A percentile compares a stretch with the other conserved stretches of the same genome.
These are phyloP conservation scores for Gracilinanus agilis DNA, from an alignment of 2,113 vertebrate genomes.

Conservation along the genomic window DNA sequence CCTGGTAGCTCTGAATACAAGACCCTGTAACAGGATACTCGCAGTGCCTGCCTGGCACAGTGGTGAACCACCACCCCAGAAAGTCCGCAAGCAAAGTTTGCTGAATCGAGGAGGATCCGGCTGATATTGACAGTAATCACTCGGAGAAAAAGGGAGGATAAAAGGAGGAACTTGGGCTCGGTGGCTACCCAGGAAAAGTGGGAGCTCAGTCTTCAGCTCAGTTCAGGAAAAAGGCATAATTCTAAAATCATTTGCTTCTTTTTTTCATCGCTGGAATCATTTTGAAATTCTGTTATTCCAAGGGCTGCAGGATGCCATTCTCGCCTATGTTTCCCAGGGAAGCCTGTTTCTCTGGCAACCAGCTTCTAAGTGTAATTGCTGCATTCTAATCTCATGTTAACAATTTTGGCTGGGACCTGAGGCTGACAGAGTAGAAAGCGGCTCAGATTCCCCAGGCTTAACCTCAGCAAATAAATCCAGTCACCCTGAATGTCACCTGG, in stretches of 20 bases:
- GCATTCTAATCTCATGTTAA: slow-evolving; percentile 56
- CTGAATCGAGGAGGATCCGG: background rate
- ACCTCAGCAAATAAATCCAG: slow-evolving; percentile 14
- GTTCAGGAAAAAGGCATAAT: background rate
- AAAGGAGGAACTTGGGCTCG: background rate
- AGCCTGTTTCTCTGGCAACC: slow-evolving; percentile 76
- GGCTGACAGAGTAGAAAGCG: background rate
- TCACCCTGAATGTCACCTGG: background rate
- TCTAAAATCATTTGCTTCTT: background rate
- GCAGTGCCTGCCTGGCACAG: background rate
- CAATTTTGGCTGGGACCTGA: slow-evolving; percentile 55
- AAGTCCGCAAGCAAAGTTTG: background rate
- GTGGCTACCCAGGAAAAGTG: background rate
- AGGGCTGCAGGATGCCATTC: slow-evolving; percentile 60
- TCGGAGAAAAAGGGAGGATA: background rate
- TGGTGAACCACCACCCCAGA: background rate
- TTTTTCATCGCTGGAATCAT: rapidly evolving
- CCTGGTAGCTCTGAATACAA: background rate
- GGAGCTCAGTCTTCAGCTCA: background rate
- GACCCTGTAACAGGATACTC: background rate
- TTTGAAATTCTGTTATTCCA: slow-evolving; percentile 63
- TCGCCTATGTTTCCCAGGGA: slow-evolving; percentile 66
- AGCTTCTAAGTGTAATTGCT: slow-evolving; percentile 67
- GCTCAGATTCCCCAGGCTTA: slow-evolving; percentile 38
- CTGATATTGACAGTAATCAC: background rate